Percentiles rank a stretch among this genome's conserved stretches.
These are phyloP conservation scores for Megalurothrips usitatus DNA, from an alignment of 2,888 invertebrate species.

Conservation along the genomic window DNA sequence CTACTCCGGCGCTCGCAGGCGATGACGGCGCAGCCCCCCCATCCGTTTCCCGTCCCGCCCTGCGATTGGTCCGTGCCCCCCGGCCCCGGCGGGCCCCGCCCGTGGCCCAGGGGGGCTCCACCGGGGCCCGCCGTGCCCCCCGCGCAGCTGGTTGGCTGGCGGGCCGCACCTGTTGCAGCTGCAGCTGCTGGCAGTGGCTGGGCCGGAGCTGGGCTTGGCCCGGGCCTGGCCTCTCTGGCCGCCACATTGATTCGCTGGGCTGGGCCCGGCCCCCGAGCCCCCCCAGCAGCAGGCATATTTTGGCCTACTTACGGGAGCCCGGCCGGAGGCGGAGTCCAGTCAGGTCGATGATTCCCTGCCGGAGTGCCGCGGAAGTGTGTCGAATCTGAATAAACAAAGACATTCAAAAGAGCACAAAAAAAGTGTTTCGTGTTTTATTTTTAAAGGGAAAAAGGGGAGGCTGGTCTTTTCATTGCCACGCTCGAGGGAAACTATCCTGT, in stretches of 20 bases:
- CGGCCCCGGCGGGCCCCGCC: neutral
- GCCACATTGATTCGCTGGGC: conserved; percentile 21
- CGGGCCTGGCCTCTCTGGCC: neutral
- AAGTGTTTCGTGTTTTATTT: too few species aligned
- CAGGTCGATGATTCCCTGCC: too few species aligned
- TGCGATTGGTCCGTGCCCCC: neutral
- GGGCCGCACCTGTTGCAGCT: neutral
- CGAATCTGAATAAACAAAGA: too few species aligned
- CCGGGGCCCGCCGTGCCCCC: neutral
- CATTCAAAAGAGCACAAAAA: too few species aligned
- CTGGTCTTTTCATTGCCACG: too few species aligned
- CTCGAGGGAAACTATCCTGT: too few species aligned
- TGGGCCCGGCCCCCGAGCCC: neutral
- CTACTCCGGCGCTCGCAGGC: neutral
- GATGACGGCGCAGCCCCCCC: neutral
- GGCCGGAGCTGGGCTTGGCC: neutral
- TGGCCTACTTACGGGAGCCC: neutral
- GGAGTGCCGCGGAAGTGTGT: too few species aligned
- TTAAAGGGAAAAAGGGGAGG: too few species aligned
- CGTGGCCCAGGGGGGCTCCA: neutral
- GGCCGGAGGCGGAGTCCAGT: neutral
- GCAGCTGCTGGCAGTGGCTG: conserved; percentile 6
- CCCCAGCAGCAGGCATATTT: too few species aligned
- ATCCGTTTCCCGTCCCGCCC: neutral
- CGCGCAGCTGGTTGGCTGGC: conserved; percentile 21